Conservation (phyloP, 2,113 vertebrate genomes). For the Nannospalax galili region DNA sequence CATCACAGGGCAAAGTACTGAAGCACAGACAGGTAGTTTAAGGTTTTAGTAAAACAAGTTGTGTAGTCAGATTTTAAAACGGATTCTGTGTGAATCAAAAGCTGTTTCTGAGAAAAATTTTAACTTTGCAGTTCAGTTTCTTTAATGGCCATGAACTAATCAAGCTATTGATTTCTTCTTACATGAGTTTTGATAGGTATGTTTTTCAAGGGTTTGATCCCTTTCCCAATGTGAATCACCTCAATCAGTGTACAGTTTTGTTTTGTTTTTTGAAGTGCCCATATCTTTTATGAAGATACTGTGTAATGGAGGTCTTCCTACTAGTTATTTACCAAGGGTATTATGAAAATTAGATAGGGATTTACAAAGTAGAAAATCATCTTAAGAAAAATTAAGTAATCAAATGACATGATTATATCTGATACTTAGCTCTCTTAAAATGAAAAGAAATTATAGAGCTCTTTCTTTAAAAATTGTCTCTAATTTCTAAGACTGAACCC, state of each 20-base stretch:
- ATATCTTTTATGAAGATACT: neutral
- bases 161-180: constrained; percentile 59
- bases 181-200: constrained; percentile 19
- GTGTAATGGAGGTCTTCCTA: neutral
- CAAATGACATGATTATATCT: constrained; percentile 56
- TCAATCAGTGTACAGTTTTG: constrained; percentile 37
- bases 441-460: constrained; percentile 45
- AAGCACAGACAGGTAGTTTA: neutral
- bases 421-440: constrained; percentile 48
- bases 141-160: constrained; percentile 31
- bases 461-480: constrained; percentile 57
- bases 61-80: constrained; percentile 6
- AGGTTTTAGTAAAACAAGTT: neutral
- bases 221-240: constrained; percentile 52
- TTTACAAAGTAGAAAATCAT: constrained; percentile 65
- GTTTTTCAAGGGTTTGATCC: constrained; percentile 18
- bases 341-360: constrained; percentile 39
- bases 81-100: constrained; percentile 38
- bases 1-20: neutral
- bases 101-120: neutral
- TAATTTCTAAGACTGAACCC: constrained; percentile 47
- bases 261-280: constrained; percentile 2
- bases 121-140: constrained; percentile 1
- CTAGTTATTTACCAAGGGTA: constrained; percentile 33
- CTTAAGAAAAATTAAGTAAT: constrained; percentile 59